A percentile compares a stretch with the other conserved stretches of the same genome.
Evolutionary conservation across 2,113 vertebrate species (phyloP).

Genomic region (Chroicocephalus ridibundus): DNA sequence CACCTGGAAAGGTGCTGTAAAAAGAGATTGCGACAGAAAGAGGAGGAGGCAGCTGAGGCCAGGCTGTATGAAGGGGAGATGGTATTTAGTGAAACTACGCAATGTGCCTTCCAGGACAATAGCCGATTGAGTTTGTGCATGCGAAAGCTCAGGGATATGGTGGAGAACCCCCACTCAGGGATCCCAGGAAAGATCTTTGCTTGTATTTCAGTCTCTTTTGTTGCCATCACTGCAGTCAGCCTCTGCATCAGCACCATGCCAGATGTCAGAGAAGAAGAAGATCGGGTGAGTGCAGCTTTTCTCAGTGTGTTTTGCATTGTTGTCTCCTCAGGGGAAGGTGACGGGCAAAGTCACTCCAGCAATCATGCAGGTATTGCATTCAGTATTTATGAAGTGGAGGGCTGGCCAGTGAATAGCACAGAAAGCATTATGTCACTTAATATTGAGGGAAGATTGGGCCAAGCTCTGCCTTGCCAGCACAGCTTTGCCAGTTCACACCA

Average conservation of each 20-base stretch:
- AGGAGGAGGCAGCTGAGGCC: slow-evolving; percentile 89
- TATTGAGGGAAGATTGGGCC: not conserved
- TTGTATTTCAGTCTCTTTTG: slow-evolving; percentile 90
- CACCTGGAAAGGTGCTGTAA: slow-evolving; percentile 94
- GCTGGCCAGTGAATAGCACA: not conserved
- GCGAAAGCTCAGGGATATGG: slow-evolving; percentile 87
- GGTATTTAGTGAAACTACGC: slow-evolving; percentile 46
- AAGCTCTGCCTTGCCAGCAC: not conserved
- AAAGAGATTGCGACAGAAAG: slow-evolving; percentile 83
- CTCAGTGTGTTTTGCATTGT: not conserved
- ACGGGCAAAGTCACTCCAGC: not conserved
- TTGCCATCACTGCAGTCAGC: slow-evolving; percentile 92
- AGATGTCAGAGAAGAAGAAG: slow-evolving; percentile 92
- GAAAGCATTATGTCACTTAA: not conserved
- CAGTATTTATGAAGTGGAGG: not conserved
- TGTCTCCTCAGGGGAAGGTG: not conserved
- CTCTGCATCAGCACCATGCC: slow-evolving; percentile 98
- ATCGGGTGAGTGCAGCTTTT: slow-evolving; percentile 82
- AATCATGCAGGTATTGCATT: not conserved
- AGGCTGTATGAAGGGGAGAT: slow-evolving; percentile 75
- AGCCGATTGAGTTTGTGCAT: slow-evolving; percentile 74
- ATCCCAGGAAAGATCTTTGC: slow-evolving; percentile 94
- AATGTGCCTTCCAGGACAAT: slow-evolving; percentile 65
- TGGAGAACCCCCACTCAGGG: slow-evolving; percentile 93
- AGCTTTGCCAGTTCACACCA: not conserved